phyloP scores from a whole-genome alignment of 53 echinoderm and acorn worm genomes.

The Echinarachnius parma region DNA sequence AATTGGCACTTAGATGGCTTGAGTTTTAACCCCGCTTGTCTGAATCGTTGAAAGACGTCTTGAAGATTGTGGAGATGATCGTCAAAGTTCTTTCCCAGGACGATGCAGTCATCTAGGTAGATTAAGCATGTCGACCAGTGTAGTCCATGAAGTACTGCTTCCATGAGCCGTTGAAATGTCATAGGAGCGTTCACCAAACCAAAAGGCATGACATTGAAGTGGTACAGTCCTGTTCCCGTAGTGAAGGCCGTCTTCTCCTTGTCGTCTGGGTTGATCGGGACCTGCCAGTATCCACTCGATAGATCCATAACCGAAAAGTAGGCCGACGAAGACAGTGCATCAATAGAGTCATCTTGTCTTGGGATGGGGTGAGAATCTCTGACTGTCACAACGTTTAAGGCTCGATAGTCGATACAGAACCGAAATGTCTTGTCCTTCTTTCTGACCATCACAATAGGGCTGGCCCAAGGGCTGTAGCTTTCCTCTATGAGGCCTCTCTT shows the following conservation, averaged over 20 bases:
- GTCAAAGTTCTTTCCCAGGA: slow-evolving; percentile 54
- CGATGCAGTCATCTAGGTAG: slow-evolving; percentile 65
- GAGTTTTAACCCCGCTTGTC: slow-evolving; percentile 28
- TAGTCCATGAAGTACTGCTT: too few relatives aligned
- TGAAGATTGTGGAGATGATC: slow-evolving; percentile 59
- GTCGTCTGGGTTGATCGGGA: slow-evolving; percentile 26
- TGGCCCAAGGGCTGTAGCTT: slow-evolving; percentile 43
- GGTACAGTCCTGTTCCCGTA: slow-evolving; percentile 31
- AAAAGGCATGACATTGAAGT: slow-evolving; percentile 50
- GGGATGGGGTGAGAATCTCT: slow-evolving; percentile 58
- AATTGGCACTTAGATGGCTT: slow-evolving; percentile 23
- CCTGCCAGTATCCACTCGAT: slow-evolving; percentile 80
- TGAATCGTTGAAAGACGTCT: slow-evolving; percentile 43
- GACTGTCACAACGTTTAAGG: slow-evolving; percentile 11
- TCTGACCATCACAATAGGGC: slow-evolving; percentile 38
- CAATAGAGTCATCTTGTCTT: slow-evolving; percentile 69
- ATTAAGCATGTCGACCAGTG: slow-evolving; percentile 55
- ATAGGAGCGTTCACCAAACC: slow-evolving; percentile 35
- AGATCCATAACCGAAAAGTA: slow-evolving; percentile 64
- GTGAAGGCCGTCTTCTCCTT: slow-evolving; percentile 54
- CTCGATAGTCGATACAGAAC: slow-evolving; percentile 37
- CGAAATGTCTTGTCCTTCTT: slow-evolving; percentile 35
- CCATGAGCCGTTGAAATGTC: slow-evolving; percentile 58
- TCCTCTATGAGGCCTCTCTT: slow-evolving; percentile 22
- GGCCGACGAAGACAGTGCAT: slow-evolving; percentile 60